Evolutionary conservation across 2,797 vertebrate species (phyloP), one percentile per base, ranked within the genome.

Genomic region (Xenentodon cancila): DNA sequence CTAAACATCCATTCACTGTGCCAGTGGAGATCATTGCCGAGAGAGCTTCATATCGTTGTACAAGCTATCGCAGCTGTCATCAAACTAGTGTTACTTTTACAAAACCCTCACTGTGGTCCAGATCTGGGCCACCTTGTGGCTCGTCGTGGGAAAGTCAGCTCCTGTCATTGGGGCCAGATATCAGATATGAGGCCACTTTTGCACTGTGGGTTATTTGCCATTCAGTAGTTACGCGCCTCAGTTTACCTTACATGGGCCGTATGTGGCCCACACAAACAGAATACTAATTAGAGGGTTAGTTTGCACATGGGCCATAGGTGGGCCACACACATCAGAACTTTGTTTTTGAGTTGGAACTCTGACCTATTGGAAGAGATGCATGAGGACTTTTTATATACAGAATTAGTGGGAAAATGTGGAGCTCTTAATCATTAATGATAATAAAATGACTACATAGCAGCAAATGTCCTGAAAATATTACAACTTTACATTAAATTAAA

Each of bases 241-340:
- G 50, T n/a, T 47, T 37, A 16, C 34, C 49, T 21, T 13, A 1
- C 7, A 40, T 6, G 2, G 34, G 18, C 42, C 37, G 20, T 34
- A 60, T 73, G 48, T 40, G 27, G 45, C 58, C 53, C 73, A 69
- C 46, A 37, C 50, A 52, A 15, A 54, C 18, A 17, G 9, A 19
- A 2, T 27, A 51, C 32, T 57, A 21, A 52, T 65, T 58, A 48
- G 34, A 56, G 56, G 61, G 34, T 11, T 20, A 32, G 34, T 48
- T 47, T 73, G 43, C 34, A 68, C 69, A 15, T 56, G 15, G 52
- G 57, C 17, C 17, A 46, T 11, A 34, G 3, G 25, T 25, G 25
- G 25, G 25, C 25, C 46, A 37, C 37, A 51, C 12, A 3, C 27
- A 42, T 3, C 19, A 59, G 43, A 19, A 60, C 22, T 57, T 18